These are phyloP conservation scores for Formica aserva DNA, from an alignment of 2,888 invertebrate species.

Conservation along the genomic window DNA sequence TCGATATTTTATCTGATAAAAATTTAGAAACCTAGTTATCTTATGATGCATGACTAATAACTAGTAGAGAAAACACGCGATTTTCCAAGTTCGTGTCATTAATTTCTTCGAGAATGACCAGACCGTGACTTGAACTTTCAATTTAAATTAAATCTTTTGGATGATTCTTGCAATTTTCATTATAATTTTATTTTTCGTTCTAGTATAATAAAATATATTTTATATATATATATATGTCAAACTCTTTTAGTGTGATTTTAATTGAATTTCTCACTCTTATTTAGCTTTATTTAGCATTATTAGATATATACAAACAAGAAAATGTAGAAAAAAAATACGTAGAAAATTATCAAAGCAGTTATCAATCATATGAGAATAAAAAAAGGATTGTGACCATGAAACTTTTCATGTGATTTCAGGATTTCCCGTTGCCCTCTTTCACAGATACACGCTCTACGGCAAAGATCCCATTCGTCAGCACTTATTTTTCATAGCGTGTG, in stretches of 20 bases:
- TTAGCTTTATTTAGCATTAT: neutral
- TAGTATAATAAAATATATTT: neutral
- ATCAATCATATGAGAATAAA: constrained; percentile 24
- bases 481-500: constrained; percentile 90
- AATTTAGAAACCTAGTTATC: neutral
- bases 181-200: neutral
- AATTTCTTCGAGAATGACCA: neutral
- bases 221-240: neutral
- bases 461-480: constrained; percentile 89
- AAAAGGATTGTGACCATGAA: neutral
- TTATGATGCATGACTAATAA: neutral
- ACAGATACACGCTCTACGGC: constrained; percentile 88
- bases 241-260: neutral
- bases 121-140: neutral
- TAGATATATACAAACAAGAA: neutral
- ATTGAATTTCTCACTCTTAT: neutral
- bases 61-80: neutral
- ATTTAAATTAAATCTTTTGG: neutral
- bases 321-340: neutral
- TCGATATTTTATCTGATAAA: constrained; percentile 9
- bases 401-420: constrained; percentile 86
- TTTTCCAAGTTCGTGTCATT: neutral
- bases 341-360: neutral
- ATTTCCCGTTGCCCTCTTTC: constrained; percentile 90
- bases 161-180: neutral